A percentile compares a stretch with the other conserved stretches of the same genome.
phyloP scores from a whole-genome alignment of 2,113 vertebrate genomes.

The Chitala chitala region DNA sequence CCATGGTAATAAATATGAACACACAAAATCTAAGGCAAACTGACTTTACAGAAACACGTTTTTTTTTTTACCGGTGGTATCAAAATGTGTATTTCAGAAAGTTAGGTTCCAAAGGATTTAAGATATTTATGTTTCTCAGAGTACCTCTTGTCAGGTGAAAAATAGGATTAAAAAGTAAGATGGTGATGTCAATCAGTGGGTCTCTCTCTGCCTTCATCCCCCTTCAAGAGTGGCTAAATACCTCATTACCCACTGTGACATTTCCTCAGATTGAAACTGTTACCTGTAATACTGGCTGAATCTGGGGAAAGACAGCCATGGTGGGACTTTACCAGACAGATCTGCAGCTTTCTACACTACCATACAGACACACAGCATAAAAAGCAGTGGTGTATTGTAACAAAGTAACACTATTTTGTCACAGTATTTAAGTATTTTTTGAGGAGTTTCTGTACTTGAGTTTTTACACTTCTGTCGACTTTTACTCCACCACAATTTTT shows the following conservation, averaged over 20 bases:
- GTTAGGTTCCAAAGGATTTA: too few relatives aligned
- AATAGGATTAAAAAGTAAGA: neutral
- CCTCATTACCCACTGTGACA: neutral
- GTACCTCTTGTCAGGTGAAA: neutral
- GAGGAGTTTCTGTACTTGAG: too few relatives aligned
- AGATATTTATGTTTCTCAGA: neutral
- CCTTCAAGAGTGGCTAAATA: conserved; percentile 1
- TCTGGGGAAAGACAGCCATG: neutral
- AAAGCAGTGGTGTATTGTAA: neutral
- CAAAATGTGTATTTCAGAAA: too few relatives aligned
- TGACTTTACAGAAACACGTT: too few relatives aligned
- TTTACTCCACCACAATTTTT: too few relatives aligned
- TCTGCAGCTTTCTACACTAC: too few relatives aligned
- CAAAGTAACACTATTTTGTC: too few relatives aligned
- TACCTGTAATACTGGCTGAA: neutral
- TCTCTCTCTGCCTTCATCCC: neutral
- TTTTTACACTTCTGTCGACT: too few relatives aligned
- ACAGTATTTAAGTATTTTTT: too few relatives aligned
- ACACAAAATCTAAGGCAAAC: neutral
- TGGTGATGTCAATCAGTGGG: neutral
- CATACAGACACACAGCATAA: neutral
- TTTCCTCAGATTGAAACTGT: neutral
- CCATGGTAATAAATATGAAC: neutral
- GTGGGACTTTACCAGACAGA: neutral
- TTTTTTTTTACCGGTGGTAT: too few relatives aligned